These are phyloP conservation scores for Tinamus major DNA, from an alignment of 2,797 vertebrate genomes.

Conservation along the genomic window DNA sequence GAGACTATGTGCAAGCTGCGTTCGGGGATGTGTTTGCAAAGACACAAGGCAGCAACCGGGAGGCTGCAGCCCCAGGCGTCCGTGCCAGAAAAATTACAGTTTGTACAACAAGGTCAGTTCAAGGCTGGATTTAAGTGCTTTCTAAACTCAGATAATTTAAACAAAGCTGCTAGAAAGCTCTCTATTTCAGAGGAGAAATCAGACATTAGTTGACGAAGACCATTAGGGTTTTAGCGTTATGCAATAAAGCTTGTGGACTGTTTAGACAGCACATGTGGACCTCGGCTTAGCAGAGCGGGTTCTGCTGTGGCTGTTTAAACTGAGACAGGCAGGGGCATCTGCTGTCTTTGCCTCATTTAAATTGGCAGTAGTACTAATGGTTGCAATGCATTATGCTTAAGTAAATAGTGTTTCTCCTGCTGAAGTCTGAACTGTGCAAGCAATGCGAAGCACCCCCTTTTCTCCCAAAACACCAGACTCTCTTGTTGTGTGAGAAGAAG, in stretches of 20 bases:
- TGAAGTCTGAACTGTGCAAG: neutral
- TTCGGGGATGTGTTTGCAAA: conserved; percentile 7
- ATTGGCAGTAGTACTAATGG: neutral
- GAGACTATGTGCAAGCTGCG: neutral
- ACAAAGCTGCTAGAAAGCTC: conserved; percentile 16
- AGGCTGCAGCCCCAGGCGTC: neutral
- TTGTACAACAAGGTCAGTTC: conserved; percentile 29
- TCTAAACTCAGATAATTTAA: conserved; percentile 21
- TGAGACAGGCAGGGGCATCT: neutral
- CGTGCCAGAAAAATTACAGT: conserved; percentile 1
- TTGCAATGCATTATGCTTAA: neutral
- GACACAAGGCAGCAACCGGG: neutral
- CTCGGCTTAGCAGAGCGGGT: neutral
- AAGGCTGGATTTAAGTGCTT: conserved; percentile 41
- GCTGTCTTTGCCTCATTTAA: neutral
- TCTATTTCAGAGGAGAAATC: neutral
- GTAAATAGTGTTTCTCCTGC: neutral
- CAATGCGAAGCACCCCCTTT: no score
- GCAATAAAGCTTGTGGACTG: neutral
- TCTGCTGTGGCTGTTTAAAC: neutral
- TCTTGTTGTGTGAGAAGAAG: neutral
- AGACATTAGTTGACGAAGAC: neutral
- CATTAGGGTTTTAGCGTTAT: neutral
- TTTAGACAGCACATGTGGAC: neutral
- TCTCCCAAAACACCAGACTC: neutral